Evolutionary conservation across 2,113 vertebrate genomes (phyloP).

Genomic region (Syngnathoides biaculeatus): DNA sequence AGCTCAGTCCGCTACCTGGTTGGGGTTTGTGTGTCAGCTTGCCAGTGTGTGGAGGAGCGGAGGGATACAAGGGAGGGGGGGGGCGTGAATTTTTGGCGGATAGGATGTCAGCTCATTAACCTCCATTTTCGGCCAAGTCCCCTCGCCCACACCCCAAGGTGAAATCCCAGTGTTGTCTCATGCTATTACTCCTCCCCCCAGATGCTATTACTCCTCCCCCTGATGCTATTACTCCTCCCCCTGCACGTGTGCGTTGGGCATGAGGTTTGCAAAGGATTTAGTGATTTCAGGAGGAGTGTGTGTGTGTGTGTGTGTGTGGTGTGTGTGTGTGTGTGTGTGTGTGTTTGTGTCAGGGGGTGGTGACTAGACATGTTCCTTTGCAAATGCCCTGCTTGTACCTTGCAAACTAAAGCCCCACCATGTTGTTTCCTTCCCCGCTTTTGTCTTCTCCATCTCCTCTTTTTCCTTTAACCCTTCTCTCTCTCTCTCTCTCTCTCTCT

Average conservation of each 20-base stretch:
- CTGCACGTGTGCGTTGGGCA: slow-evolving; percentile 33
- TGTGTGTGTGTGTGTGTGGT: neutral
- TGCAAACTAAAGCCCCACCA: slow-evolving; percentile 63
- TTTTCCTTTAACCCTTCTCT: slow-evolving; percentile 40
- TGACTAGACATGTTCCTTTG: slow-evolving; percentile 57
- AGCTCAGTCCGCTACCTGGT: slow-evolving; percentile 37
- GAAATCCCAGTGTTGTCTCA: slow-evolving; percentile 58
- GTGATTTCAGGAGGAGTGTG: slow-evolving; percentile 18
- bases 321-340: neutral
- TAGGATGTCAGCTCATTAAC: slow-evolving; percentile 70
- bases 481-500: slow-evolving; percentile 39
- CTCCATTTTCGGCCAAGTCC: slow-evolving; percentile 53
- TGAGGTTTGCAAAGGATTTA: slow-evolving; percentile 22
- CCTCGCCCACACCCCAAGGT: slow-evolving; percentile 31
- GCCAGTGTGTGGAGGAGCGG: slow-evolving; percentile 42
- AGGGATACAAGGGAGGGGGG: slow-evolving; percentile 25
- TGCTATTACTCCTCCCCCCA: slow-evolving; percentile 63
- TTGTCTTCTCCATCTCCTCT: slow-evolving; percentile 57
- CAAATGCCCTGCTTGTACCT: slow-evolving; percentile 59
- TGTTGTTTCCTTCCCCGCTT: slow-evolving; percentile 63
- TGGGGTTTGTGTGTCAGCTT: slow-evolving; percentile 37
- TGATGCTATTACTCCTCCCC: slow-evolving; percentile 63
- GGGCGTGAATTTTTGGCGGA: slow-evolving; percentile 50
- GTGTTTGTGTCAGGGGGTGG: neutral
- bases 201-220: too few species aligned